Percentiles rank a stretch among this genome's conserved stretches.
phyloP scores from a whole-genome alignment of 2,888 invertebrate species.

The Ichneumoninae sp. region DNA sequence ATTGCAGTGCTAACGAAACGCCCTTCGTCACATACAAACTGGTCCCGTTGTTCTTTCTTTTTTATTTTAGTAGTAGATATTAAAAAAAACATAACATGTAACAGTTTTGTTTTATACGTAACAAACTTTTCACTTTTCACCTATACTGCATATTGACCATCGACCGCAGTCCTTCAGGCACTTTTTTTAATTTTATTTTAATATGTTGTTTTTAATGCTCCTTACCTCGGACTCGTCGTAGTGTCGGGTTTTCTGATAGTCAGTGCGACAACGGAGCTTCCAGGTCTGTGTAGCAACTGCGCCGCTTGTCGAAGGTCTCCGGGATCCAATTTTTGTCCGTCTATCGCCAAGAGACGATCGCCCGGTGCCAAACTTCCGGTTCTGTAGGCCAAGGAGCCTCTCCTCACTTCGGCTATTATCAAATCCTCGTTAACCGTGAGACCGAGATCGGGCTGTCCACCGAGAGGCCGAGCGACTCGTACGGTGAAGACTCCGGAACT shows the following conservation, averaged over 20 bases:
- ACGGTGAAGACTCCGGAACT: slow-evolving; percentile 96
- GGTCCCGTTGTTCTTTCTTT: too few relatives aligned
- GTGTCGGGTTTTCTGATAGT: slow-evolving; percentile 81
- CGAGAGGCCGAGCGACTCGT: slow-evolving; percentile 90
- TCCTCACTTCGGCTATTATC: slow-evolving; percentile 94
- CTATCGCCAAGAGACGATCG: slow-evolving; percentile 94
- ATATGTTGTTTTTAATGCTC: background rate
- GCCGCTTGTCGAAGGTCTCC: slow-evolving; percentile 84
- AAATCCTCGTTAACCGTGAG: slow-evolving; percentile 95
- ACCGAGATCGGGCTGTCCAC: slow-evolving; percentile 92
- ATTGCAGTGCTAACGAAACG: background rate
- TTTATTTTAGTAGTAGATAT: too few relatives aligned
- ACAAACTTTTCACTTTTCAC: too few relatives aligned
- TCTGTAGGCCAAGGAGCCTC: slow-evolving; percentile 95
- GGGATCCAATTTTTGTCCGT: slow-evolving; percentile 88
- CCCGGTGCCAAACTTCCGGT: slow-evolving; percentile 95
- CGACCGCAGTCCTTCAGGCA: too few relatives aligned
- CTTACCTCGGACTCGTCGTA: slow-evolving; percentile 77
- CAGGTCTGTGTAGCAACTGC: slow-evolving; percentile 81
- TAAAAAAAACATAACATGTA: too few relatives aligned
- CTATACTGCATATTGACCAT: too few relatives aligned
- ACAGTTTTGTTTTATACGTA: too few relatives aligned
- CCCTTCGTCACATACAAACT: too few relatives aligned
- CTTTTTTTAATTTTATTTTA: background rate
- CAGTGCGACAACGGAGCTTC: slow-evolving; percentile 81